These are phyloP conservation scores for Molossus molossus DNA, from an alignment of 2,797 vertebrate species.

Conservation along the genomic window DNA sequence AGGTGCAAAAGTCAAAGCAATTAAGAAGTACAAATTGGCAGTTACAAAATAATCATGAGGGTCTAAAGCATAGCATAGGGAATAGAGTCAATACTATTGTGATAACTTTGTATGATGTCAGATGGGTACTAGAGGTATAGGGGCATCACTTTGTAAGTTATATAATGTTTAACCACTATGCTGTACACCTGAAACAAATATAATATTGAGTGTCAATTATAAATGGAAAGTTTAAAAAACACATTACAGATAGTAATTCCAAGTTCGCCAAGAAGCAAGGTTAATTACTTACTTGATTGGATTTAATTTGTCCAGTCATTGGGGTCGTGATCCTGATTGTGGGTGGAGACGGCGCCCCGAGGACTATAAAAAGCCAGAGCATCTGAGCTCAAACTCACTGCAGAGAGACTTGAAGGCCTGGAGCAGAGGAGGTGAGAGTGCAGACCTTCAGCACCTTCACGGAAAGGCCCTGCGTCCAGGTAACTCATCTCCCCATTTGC, in stretches of 20 bases:
- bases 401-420: not conserved
- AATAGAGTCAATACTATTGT: not conserved
- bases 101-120: not conserved
- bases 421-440: fast-evolving
- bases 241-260: not conserved
- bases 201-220: not conserved
- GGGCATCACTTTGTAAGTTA: not conserved
- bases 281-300: not conserved
- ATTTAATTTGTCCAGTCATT: not conserved
- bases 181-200: not conserved
- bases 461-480: not conserved
- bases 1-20: not conserved
- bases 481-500: not conserved
- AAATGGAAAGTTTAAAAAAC: not conserved
- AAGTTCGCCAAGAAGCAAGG: not conserved
- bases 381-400: not conserved
- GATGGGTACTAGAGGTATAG: not conserved
- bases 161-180: not conserved
- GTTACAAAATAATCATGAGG: not conserved
- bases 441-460: fast-evolving
- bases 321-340: not conserved
- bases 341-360: not conserved
- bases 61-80: not conserved
- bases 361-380: not conserved
- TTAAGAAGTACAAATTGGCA: not conserved